Percentiles rank a stretch among this genome's conserved stretches.
Evolutionary conservation across 37 sponge, comb jelly and placozoan genomes (phyloP).

Genomic region (Mnemiopsis leidyi): DNA sequence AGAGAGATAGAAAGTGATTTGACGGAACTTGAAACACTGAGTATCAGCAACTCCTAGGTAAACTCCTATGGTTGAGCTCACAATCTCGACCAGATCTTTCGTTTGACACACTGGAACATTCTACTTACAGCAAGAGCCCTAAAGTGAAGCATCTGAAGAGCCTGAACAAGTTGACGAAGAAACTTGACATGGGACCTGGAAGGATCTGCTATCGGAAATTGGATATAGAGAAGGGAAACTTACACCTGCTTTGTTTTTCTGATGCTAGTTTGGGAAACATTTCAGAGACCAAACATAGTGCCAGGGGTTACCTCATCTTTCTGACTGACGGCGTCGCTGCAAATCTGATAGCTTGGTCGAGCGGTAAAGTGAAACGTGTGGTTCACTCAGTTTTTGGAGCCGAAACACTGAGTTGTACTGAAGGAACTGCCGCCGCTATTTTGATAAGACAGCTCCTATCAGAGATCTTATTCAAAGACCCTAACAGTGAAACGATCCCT

Average conservation of each 20-base stretch:
- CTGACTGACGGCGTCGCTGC: neutral
- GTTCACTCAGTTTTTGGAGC: slow-evolving; percentile 31
- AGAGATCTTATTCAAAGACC: neutral
- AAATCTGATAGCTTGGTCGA: neutral
- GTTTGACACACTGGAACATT: neutral
- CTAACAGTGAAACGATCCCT: neutral
- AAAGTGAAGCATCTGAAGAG: neutral
- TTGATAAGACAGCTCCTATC: neutral
- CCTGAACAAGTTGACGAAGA: neutral
- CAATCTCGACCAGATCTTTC: neutral
- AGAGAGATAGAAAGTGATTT: neutral
- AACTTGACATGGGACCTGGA: neutral
- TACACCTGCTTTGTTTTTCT: neutral
- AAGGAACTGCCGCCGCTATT: neutral
- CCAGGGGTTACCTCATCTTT: neutral
- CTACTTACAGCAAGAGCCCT: neutral
- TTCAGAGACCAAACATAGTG: neutral
- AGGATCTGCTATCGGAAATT: neutral
- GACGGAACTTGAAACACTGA: neutral
- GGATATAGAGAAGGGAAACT: neutral
- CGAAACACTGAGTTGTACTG: neutral
- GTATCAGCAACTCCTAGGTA: neutral
- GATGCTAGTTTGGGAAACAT: slow-evolving; percentile 7
- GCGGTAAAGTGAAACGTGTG: neutral
- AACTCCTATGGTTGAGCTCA: neutral